Evolutionary conservation across 2,113 vertebrate genomes (phyloP).

Genomic region (Reinhardtius hippoglossoides): DNA sequence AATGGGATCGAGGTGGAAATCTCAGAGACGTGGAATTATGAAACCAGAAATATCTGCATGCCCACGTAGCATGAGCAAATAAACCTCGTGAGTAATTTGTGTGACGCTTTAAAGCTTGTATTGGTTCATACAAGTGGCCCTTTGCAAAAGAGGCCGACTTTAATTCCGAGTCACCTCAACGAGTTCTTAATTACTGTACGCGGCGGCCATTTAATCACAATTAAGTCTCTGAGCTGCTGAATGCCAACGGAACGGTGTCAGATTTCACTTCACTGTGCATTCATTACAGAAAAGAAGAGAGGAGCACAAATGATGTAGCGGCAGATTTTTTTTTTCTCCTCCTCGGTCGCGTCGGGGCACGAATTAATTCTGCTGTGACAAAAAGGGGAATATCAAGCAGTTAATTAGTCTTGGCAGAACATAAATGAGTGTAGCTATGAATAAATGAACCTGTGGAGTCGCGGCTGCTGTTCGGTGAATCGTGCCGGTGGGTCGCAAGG

Average conservation of each 20-base stretch:
- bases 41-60: too few species aligned
- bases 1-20: too few species aligned
- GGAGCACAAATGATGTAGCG: constrained; percentile 12
- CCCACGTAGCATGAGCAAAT: too few species aligned
- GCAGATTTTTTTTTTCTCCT: constrained; percentile 16
- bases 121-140: neutral
- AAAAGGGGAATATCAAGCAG: constrained; percentile 56
- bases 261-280: constrained; percentile 3
- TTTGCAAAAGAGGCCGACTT: neutral
- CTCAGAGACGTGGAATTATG: too few species aligned
- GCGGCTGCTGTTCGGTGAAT: constrained; percentile 7
- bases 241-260: neutral
- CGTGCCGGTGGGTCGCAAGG: neutral
- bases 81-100: neutral
- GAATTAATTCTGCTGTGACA: constrained; percentile 39
- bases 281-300: neutral
- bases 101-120: neutral
- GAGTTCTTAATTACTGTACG: constrained; percentile 29
- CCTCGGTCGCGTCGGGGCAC: constrained; percentile 26
- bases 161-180: constrained; percentile 5
- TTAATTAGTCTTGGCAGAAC: constrained; percentile 49
- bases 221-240: constrained; percentile 34
- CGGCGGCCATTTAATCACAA: constrained; percentile 40
- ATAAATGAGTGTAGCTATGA: constrained; percentile 41
- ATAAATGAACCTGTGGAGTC: constrained; percentile 27